A percentile compares a stretch with the other conserved stretches of the same genome.
Conservation (phyloP, 2,113 vertebrate species). For the Thalassarche chlororhynchos region DNA sequence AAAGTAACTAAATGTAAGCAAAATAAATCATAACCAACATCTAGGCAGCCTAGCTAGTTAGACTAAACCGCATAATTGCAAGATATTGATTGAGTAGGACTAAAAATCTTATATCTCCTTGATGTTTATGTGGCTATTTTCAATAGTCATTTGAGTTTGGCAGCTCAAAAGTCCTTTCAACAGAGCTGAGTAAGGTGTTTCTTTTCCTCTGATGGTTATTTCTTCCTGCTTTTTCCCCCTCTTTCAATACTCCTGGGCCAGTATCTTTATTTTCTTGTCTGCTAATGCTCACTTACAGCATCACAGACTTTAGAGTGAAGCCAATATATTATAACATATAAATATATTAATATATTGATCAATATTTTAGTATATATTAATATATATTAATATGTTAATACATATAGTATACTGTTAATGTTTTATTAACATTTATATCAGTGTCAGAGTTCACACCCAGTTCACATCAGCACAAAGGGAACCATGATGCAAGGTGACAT, state of each 20-base stretch:
- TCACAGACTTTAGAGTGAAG: neutral
- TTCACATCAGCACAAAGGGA: neutral
- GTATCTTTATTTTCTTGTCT: neutral
- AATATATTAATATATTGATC: neutral
- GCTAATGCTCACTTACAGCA: neutral
- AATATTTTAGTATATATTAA: neutral
- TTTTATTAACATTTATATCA: neutral
- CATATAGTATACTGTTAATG: neutral
- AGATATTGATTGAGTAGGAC: slow-evolving; percentile 32
- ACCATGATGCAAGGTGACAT: neutral
- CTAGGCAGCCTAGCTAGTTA: slow-evolving; percentile 1
- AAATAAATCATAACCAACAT: slow-evolving; percentile 44
- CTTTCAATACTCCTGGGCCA: neutral
- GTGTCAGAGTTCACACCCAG: neutral
- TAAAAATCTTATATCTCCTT: neutral
- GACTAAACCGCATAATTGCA: slow-evolving; percentile 20
- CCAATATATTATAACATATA: accelerated
- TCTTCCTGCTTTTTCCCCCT: neutral
- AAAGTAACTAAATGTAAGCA: slow-evolving; percentile 29
- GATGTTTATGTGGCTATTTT: neutral
- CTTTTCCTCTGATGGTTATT: neutral
- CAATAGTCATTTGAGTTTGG: neutral
- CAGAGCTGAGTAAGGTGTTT: neutral
- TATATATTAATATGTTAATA: neutral
- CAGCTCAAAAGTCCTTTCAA: neutral